Evolutionary conservation across 2,797 vertebrate species (phyloP).

Genomic region (Vespertilio murinus): DNA sequence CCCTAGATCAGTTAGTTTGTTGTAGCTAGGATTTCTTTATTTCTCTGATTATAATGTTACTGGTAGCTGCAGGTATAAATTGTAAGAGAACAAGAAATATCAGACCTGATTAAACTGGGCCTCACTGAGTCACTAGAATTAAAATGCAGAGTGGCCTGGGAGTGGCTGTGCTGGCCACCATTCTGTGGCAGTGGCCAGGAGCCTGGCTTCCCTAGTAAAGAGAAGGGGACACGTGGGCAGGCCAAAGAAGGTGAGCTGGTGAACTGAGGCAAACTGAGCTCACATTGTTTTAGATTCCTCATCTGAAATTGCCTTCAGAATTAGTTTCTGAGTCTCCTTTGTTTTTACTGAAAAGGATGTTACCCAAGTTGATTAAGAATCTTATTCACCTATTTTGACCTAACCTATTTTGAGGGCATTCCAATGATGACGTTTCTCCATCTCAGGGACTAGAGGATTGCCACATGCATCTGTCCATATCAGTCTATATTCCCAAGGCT

Average conservation of each 20-base stretch:
- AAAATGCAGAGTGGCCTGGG: background rate
- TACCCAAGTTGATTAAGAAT: background rate
- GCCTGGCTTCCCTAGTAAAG: background rate
- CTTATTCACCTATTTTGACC: background rate
- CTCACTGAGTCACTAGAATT: background rate
- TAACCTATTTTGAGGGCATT: background rate
- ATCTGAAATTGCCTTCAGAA: background rate
- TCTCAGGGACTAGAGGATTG: background rate
- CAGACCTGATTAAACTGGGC: background rate
- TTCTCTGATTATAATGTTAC: background rate
- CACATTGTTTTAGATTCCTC: background rate
- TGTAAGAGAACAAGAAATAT: constrained; percentile 4
- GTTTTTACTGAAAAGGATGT: background rate
- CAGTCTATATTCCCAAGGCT: background rate
- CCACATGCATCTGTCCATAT: background rate
- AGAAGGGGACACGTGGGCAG: background rate
- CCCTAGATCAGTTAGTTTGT: background rate
- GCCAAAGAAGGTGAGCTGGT: background rate
- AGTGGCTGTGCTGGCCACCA: background rate
- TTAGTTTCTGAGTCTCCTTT: background rate
- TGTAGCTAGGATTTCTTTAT: background rate
- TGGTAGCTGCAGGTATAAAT: background rate
- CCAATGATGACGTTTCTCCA: background rate
- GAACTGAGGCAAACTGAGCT: background rate
- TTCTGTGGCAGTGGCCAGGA: background rate